A percentile compares a stretch with the other conserved stretches of the same genome.
These are phyloP conservation scores for Polypedilum pembai DNA, from an alignment of 1,140 invertebrate genomes.

Conservation along the genomic window DNA sequence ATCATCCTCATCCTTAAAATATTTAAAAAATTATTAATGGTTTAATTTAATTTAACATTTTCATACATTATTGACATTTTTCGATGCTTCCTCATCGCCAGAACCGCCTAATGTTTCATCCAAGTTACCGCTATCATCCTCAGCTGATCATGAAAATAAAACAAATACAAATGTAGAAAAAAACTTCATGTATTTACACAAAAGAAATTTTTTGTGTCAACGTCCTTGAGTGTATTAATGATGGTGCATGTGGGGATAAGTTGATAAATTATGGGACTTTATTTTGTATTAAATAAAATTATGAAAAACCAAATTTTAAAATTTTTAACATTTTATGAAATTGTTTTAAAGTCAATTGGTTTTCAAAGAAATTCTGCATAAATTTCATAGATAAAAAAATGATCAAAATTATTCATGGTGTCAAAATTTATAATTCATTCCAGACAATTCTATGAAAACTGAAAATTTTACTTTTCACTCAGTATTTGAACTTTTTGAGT, in stretches of 20 bases:
- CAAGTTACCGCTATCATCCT: slow-evolving; percentile 25
- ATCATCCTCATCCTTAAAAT: slow-evolving; percentile 67
- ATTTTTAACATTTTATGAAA: not conserved
- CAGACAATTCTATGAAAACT: not conserved
- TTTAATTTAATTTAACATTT: not conserved
- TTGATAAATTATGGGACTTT: not conserved
- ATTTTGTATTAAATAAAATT: not conserved
- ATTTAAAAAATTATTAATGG: slow-evolving; percentile 29
- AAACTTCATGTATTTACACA: slow-evolving; percentile 28
- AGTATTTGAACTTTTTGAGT: not conserved
- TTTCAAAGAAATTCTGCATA: not conserved
- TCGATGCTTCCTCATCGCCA: not conserved
- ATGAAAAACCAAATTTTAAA: not conserved
- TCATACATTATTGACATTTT: not conserved
- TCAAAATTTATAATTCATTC: not conserved
- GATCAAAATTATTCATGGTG: not conserved
- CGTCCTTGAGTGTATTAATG: not conserved
- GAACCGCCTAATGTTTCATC: slow-evolving; percentile 2
- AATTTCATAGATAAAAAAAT: not conserved
- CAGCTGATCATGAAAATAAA: slow-evolving; percentile 30
- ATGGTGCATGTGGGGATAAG: not conserved
- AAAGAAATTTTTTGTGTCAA: slow-evolving; percentile 25
- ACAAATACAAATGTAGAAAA: slow-evolving; percentile 28
- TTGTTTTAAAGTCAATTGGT: not conserved
- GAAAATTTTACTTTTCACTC: not conserved